A percentile compares a stretch with the other conserved stretches of the same genome.
Evolutionary conservation across 2,113 vertebrate species (phyloP).

Genomic region (Nothoprocta pentlandii): DNA sequence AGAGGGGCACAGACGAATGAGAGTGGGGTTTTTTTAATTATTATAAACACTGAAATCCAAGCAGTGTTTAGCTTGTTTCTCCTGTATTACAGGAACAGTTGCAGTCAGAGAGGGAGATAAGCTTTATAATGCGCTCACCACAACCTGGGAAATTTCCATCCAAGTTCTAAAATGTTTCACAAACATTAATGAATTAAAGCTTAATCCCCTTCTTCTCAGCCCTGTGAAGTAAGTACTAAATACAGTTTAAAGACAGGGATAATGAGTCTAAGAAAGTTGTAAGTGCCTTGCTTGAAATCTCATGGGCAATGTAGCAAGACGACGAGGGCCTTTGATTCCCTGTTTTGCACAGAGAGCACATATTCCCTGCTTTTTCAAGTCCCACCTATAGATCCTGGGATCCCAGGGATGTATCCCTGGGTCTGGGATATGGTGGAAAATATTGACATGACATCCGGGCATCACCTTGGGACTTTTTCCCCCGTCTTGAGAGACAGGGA

Average conservation of each 20-base stretch:
- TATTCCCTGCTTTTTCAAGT: neutral
- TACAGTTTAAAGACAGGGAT: constrained; percentile 27
- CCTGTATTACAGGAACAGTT: neutral
- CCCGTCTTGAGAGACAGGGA: neutral
- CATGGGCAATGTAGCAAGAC: neutral
- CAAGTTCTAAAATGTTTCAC: constrained; percentile 30
- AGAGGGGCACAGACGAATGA: neutral
- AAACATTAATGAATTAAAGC: constrained; percentile 44
- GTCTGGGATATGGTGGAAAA: neutral
- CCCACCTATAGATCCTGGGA: neutral
- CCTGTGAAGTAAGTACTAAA: neutral
- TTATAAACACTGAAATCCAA: constrained; percentile 1
- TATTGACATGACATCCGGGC: neutral
- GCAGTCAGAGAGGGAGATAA: neutral
- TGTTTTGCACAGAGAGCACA: neutral
- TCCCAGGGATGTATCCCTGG: too few relatives aligned
- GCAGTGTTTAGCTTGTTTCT: constrained; percentile 1
- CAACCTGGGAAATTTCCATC: constrained; percentile 42
- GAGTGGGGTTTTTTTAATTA: neutral
- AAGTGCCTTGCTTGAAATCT: constrained; percentile 8
- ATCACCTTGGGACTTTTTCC: neutral
- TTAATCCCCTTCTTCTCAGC: constrained; percentile 18
- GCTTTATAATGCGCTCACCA: constrained; percentile 2
- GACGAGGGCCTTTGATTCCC: neutral
- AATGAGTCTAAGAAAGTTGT: neutral